Conservation (phyloP, 1,140 invertebrate genomes). For the Limonius californicus region DNA sequence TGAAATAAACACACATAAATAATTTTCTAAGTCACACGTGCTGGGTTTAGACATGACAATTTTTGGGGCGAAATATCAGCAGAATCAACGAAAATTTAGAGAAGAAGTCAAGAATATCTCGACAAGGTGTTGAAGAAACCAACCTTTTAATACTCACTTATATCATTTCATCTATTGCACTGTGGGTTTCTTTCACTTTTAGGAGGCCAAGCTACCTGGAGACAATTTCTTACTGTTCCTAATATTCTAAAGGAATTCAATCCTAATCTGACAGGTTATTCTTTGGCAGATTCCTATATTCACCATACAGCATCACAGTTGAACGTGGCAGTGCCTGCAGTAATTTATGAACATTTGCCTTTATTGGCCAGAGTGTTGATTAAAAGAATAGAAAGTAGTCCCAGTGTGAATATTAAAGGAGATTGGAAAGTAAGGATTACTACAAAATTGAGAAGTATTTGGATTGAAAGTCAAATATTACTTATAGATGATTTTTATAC, state of each 20-base stretch:
- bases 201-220: conserved; percentile 56
- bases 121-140: too few species aligned
- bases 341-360: conserved; percentile 58
- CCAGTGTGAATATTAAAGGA: conserved; percentile 54
- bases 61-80: too few species aligned
- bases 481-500: conserved; percentile 36
- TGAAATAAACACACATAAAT: too few species aligned
- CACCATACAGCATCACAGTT: conserved; percentile 51
- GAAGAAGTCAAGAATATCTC: too few species aligned
- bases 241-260: conserved; percentile 62
- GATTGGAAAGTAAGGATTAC: conserved; percentile 72
- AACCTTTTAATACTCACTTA: too few species aligned
- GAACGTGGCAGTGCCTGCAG: conserved; percentile 60
- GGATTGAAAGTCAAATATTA: too few species aligned
- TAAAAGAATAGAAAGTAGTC: conserved; percentile 56
- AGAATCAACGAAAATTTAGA: too few species aligned
- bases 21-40: too few species aligned
- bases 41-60: too few species aligned
- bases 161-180: too few species aligned
- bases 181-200: too few species aligned
- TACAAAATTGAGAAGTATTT: too few species aligned
- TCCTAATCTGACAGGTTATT: conserved; percentile 59
- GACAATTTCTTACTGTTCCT: conserved; percentile 46
- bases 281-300: conserved; percentile 49
- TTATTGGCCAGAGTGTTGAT: conserved; percentile 61